Conservation (phyloP, 2,797 vertebrate genomes). For the Phalanger gymnotis region DNA sequence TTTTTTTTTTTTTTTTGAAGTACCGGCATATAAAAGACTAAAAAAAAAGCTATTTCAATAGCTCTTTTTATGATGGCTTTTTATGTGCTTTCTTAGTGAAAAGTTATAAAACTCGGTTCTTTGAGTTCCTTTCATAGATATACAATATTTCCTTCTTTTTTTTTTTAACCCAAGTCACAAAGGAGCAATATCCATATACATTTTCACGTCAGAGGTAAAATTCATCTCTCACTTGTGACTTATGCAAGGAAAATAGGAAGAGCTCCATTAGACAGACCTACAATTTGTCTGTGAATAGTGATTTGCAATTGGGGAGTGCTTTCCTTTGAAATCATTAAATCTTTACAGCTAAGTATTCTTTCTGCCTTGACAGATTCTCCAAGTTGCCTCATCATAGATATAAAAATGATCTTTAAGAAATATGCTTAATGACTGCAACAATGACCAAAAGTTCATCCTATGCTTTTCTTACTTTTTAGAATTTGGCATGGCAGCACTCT, state of each 20-base stretch:
- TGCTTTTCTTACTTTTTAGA: constrained; percentile 52
- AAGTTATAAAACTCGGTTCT: constrained; percentile 72
- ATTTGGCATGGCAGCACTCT: constrained; percentile 50
- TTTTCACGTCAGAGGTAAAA: constrained; percentile 81
- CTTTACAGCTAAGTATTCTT: constrained; percentile 75
- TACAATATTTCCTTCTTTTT: constrained; percentile 70
- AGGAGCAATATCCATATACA: constrained; percentile 72
- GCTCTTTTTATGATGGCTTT: constrained; percentile 74
- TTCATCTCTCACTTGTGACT: constrained; percentile 79
- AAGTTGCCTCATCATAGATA: constrained; percentile 69
- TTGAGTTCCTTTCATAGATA: constrained; percentile 67
- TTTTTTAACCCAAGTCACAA: constrained; percentile 67
- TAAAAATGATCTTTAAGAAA: constrained; percentile 71
- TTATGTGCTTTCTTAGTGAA: constrained; percentile 76
- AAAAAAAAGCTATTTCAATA: constrained; percentile 57
- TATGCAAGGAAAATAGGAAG: constrained; percentile 79
- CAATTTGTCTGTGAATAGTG: constrained; percentile 76
- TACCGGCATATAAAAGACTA: constrained; percentile 51
- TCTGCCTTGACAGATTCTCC: constrained; percentile 76
- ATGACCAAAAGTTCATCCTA: constrained; percentile 59
- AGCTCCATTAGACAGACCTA: constrained; percentile 81
- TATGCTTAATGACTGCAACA: constrained; percentile 70
- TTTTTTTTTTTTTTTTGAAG: not conserved
- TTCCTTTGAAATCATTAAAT: constrained; percentile 82
- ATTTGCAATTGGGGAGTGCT: constrained; percentile 80